These are phyloP conservation scores for Psix sp. DNA, from an alignment of 1,140 invertebrate genomes.

Conservation along the genomic window DNA sequence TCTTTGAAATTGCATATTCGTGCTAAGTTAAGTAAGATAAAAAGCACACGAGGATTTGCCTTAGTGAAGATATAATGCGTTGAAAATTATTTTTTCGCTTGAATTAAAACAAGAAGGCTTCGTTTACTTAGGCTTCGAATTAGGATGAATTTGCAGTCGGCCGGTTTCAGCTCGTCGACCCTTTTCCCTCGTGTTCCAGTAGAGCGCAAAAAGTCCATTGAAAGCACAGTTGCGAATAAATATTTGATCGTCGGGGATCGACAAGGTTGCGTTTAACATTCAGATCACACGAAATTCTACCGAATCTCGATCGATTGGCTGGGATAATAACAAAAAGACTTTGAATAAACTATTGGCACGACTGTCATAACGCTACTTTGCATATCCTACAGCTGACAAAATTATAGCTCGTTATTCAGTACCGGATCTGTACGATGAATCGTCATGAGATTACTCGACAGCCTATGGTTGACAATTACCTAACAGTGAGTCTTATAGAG, in stretches of 20 bases:
- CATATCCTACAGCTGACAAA: constrained; percentile 20
- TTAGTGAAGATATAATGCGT: constrained; percentile 25
- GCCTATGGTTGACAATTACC: constrained; percentile 33
- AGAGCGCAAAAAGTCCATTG: constrained; percentile 43
- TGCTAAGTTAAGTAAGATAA: constrained; percentile 29
- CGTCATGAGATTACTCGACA: constrained; percentile 18
- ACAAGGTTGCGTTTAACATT: constrained; percentile 41
- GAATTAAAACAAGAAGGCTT: constrained; percentile 33
- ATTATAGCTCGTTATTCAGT: constrained; percentile 28
- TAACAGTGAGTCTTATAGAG: constrained; percentile 34
- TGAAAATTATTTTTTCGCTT: constrained; percentile 24
- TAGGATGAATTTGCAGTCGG: constrained; percentile 14
- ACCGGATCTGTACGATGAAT: constrained; percentile 31
- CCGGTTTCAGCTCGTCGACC: constrained; percentile 12
- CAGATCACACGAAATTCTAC: constrained; percentile 43
- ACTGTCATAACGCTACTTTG: constrained; percentile 43
- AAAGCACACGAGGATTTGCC: constrained; percentile 39
- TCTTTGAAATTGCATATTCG: constrained; percentile 36
- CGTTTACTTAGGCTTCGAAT: constrained; percentile 23
- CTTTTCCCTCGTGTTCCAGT: constrained; percentile 20
- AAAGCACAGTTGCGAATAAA: constrained; percentile 47
- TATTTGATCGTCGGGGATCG: constrained; percentile 39
- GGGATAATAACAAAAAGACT: constrained; percentile 45
- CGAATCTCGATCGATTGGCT: constrained; percentile 47
- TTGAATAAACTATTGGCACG: constrained; percentile 42